Evolutionary conservation across 2,113 vertebrate species (phyloP).

Genomic region (Loxodonta africana): DNA sequence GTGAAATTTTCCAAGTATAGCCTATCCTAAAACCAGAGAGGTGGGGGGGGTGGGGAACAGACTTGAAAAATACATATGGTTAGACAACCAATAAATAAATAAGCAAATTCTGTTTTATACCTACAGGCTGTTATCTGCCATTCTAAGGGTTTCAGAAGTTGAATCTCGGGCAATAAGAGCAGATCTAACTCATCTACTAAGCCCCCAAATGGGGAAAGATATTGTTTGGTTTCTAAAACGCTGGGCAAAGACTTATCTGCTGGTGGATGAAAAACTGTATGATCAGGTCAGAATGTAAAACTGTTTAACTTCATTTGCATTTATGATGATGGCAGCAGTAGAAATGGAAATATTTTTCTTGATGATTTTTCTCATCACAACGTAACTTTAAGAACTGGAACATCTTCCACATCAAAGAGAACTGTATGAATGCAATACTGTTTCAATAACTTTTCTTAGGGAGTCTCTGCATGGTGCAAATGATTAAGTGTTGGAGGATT

Average conservation of each 20-base stretch:
- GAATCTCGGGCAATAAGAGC: slow-evolving; percentile 98
- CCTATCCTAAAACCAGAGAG: slow-evolving; percentile 50
- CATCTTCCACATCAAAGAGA: not conserved
- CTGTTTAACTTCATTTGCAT: not conserved
- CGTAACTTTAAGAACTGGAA: not conserved
- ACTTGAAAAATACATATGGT: not conserved
- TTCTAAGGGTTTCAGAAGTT: slow-evolving; percentile 98
- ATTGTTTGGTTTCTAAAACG: slow-evolving; percentile 98
- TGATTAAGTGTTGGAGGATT: not conserved
- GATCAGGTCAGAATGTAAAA: slow-evolving; percentile 92
- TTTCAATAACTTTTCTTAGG: not conserved
- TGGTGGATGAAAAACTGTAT: slow-evolving; percentile 98
- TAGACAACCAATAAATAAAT: slow-evolving; percentile 3
- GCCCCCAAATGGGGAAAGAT: slow-evolving; percentile 99
- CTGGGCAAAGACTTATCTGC: slow-evolving; percentile 98
- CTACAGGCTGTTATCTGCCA: slow-evolving; percentile 95
- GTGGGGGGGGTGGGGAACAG: not conserved
- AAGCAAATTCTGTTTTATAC: slow-evolving; percentile 79
- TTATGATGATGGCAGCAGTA: not conserved
- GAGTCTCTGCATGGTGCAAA: not conserved
- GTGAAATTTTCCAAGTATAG: not conserved
- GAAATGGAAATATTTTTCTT: not conserved
- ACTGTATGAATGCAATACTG: not conserved
- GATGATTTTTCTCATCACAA: not conserved
- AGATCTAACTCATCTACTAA: slow-evolving; percentile 95